Base-by-base conservation (phyloP, 2,113 vertebrate species). In the Rhinolophus ferrumequinum region DNA sequence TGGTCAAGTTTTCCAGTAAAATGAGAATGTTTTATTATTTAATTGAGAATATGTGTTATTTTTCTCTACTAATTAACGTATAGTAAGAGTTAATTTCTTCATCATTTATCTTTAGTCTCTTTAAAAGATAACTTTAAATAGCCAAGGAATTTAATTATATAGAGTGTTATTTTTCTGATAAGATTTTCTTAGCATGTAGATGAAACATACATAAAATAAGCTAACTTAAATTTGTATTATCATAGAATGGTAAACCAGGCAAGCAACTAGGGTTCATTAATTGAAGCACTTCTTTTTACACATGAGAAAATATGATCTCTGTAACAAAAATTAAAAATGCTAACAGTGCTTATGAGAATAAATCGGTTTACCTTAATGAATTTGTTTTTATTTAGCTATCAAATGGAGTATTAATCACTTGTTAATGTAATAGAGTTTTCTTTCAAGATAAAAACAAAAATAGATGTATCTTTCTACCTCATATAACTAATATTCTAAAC, bases 381-480 rank as follows among this genome's bases (percentile, higher is more conserved):
- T 87, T 92, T 96, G 15, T 82, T 94, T 90, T 77, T 86, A 77
- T 76, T 83, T 90, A 94, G 14, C 24, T 92, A 38, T 97, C 33
- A 95, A 86, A 83, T 93, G 19, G 50, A 69, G 76, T 84, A 93
- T 90, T 83, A 92, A 94, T 86, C 54, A 80, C 69, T 80, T 92
- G 62, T 21, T 90, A 79, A 89, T 35, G 58, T 52, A 94, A 66
- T 77, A 4, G 0, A 67, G 28, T 58, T 81, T 92, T n/a, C 13
- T 81, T 92, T n/a, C 13, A 92, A 79, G 8, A 33, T 60, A 77
- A 93, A 93, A 58, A 30, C 77, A 35, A 85, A 96, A 66, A 50
- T 35, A 62, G 6, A 73, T 28, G 50, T 4, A 44, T 38, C 11
- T 41, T 67, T 94, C 2, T 95, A 5, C 60, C 12, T 52, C 3